Evolutionary conservation across 92 coral and sea anemone species (phyloP), one percentile per base, ranked within the genome.

Genomic region (Zoanthus gigantus): DNA sequence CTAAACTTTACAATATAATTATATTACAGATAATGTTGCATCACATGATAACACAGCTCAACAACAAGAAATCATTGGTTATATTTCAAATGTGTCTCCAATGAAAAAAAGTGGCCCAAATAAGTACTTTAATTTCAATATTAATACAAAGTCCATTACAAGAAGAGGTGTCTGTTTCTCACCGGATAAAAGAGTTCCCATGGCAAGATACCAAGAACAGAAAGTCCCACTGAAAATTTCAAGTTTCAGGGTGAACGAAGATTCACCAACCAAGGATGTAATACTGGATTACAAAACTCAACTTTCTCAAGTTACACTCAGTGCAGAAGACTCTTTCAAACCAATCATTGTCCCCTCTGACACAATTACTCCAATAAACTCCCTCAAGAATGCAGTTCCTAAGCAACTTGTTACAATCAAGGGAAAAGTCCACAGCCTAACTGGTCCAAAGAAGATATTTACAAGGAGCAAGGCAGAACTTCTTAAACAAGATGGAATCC

Each of bases 31-130:
- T 66, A 15, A 83, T 83, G 47, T 23, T 68, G 18, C 87, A 83
- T 83, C 87, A 31, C 28, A 71, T 34, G 54, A 72, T 81, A 58
- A 88, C 78, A 80, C 79, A 44, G 78, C 88, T 79, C 45, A 71
- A 47, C 63, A 57, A 57, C 63, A 89, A 58, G 79, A 90, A 58
- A 72, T 90, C 28, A 50, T 81, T 72, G 93, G 88, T 23, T 90
- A 86, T 48, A 69, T 90, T 79, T 68, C 89, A 12, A 86, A 90
- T 72, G 58, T 88, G n/a, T 79, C 90, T 54, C 93, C 93, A 54
- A 47, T 90, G 10, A 86, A 46, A 67, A 74, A 31, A 14, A 90
- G 93, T 74, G 93, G 90, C 12, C 30, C 44, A 18, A 90, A 56
- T 42, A 86, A 77, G 87, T 86, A 80, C 73, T 90, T 90, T 57